Base-by-base conservation (phyloP, 2,888 invertebrate species). In the Amphipyra tragopoginis region DNA sequence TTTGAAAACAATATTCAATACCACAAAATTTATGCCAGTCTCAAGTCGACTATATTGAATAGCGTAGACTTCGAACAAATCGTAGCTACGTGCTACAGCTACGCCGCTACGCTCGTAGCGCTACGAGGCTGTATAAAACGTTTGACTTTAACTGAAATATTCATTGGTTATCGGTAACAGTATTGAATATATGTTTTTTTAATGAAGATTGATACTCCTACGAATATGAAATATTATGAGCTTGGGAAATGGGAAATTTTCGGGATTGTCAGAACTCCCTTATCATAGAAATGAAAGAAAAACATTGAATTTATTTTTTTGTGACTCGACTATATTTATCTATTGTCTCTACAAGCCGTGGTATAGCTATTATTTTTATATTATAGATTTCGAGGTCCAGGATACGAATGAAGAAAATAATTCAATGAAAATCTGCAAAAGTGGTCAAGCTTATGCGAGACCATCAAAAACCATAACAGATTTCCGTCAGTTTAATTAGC, bases 61-160 rank as follows among this genome's bases (percentile, higher is more conserved):
- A 58, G 43, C 49, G 53, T 60, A 58, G 42, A 44, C 43, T 39
- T 59, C 42, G 29, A 52, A 75, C 67, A 72, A 71, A 68, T 72
- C 52, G 75, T 64, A 65, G 75, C 57, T 57, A 68, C 71, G 70
- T 64, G 73, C 74, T 76, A 72, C 76, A 53, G 54, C 67, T 73
- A 74, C 74, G 61, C 2, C 11, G 66, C 71, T 63, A 63, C 59
- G 59, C 13, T 50, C 72, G 74, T 75, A 72, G 62, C 60, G 72
- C 69, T 75, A 58, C 61, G 65, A 51, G 47, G 21, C 57, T 53
- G 55, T 57, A 55, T 44, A 42, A 49, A 38, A 14, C 36, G 47
- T 8, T 36, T 40, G 36, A 52, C 49, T 58, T 56, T 44, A 38
- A 36, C 11, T 66, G 48, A 74, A 71, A 64, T 74, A 75, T 75